A percentile compares a stretch with the other conserved stretches of the same genome.
Conservation (phyloP, 1,140 invertebrate genomes). For the Aradophagus sp. region DNA sequence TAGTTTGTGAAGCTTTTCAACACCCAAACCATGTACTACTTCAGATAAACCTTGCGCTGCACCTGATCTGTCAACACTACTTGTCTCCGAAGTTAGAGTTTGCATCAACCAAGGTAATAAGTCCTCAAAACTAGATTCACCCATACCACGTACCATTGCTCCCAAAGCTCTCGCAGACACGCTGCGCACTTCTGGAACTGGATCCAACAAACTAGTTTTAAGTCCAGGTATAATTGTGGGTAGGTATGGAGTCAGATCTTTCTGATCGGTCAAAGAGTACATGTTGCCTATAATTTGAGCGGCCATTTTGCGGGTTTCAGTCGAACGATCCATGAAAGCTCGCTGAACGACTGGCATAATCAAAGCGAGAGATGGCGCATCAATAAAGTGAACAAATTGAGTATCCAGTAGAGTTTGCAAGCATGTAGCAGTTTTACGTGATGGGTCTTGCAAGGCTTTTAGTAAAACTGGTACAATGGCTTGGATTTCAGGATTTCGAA, state of each 20-base stretch:
- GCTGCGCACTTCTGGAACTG: constrained; percentile 95
- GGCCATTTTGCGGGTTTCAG: constrained; percentile 98
- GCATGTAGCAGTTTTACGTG: constrained; percentile 94
- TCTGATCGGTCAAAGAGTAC: constrained; percentile 99
- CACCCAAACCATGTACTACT: constrained; percentile 96
- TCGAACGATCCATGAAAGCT: constrained; percentile 97
- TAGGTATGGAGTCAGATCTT: constrained; percentile 97
- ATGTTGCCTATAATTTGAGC: constrained; percentile 99
- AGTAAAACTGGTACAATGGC: constrained; percentile 94
- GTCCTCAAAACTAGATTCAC: constrained; percentile 95
- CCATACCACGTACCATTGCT: constrained; percentile 98
- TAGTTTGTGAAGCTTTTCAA: constrained; percentile 94
- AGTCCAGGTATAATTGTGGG: constrained; percentile 97
- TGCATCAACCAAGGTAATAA: constrained; percentile 98
- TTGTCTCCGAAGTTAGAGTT: constrained; percentile 96
- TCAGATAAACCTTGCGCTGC: constrained; percentile 97
- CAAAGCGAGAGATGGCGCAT: constrained; percentile 97
- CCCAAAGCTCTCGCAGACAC: constrained; percentile 96
- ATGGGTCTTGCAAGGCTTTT: constrained; percentile 96
- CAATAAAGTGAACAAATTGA: constrained; percentile 99
- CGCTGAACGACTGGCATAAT: constrained; percentile 99
- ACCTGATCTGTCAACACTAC: constrained; percentile 96
- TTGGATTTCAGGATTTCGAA: constrained; percentile 99
- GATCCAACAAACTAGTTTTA: constrained; percentile 96
- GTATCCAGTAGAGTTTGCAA: constrained; percentile 95